Conservation (phyloP, 2,888 invertebrate species). For the Scrobipalpa costella region DNA sequence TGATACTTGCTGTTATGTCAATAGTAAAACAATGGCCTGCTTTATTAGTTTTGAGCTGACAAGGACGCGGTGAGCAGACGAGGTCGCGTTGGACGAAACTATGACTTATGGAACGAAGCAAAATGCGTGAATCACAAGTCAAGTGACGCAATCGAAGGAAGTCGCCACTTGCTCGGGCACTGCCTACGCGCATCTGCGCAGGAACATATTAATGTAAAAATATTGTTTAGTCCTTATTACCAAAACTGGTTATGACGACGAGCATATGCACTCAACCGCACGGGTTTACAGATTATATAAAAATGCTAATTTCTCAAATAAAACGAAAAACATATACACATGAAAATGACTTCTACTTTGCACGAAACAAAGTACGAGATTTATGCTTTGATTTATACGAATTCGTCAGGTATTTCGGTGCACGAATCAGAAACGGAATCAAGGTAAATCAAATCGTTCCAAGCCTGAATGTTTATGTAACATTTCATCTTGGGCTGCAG, state of each 20-base stretch:
- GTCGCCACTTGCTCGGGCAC: conserved; percentile 65
- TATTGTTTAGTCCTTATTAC: conserved; percentile 54
- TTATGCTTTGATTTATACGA: neutral
- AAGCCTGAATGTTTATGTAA: conserved; percentile 16
- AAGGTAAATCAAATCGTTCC: conserved; percentile 20
- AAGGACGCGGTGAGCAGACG: conserved; percentile 52
- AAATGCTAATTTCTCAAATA: conserved; percentile 3
- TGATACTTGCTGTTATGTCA: conserved; percentile 28
- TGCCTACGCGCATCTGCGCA: conserved; percentile 62
- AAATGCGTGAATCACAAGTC: conserved; percentile 65
- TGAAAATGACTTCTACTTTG: neutral
- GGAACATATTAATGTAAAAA: conserved; percentile 55
- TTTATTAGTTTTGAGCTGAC: conserved; percentile 46
- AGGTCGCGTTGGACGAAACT: conserved; percentile 59
- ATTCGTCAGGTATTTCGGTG: neutral
- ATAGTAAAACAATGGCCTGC: conserved; percentile 41
- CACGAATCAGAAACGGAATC: conserved; percentile 16
- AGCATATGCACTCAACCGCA: neutral
- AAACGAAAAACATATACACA: neutral
- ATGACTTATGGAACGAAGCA: conserved; percentile 51
- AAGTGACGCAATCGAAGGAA: conserved; percentile 75
- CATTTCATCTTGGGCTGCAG: conserved; percentile 13
- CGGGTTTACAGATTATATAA: neutral
- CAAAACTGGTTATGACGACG: conserved; percentile 50
- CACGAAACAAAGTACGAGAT: neutral